Evolutionary conservation across 2,888 invertebrate genomes (phyloP).

Genomic region (Candidula unifasciata): DNA sequence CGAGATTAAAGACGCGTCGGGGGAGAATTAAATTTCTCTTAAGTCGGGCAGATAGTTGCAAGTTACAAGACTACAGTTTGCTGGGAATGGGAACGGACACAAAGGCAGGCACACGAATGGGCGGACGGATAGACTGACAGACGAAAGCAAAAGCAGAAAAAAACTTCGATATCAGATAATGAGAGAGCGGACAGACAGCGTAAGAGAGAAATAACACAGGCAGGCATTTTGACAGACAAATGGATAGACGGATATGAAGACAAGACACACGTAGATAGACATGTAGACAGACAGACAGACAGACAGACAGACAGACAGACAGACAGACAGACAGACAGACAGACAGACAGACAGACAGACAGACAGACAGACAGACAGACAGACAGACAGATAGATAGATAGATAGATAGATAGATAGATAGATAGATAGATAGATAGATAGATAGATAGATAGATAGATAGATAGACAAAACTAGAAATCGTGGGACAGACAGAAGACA

Average conservation of each 20-base stretch:
- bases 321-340: not conserved
- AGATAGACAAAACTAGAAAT: not conserved
- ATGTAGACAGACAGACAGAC: not conserved
- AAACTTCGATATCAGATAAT: too few relatives aligned
- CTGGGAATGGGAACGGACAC: not conserved
- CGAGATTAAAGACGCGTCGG: not conserved
- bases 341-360: not conserved
- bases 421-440: conserved; percentile 1
- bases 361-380: not conserved
- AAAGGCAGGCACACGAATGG: too few relatives aligned
- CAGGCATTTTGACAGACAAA: too few relatives aligned
- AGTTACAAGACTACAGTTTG: not conserved
- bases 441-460: not conserved
- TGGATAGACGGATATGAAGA: not conserved
- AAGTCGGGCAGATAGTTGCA: not conserved
- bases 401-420: not conserved
- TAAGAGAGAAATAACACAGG: too few relatives aligned
- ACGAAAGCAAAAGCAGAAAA: too few relatives aligned
- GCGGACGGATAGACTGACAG: not conserved
- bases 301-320: not conserved
- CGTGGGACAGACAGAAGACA: not conserved
- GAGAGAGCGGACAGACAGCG: too few relatives aligned
- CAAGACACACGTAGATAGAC: not conserved
- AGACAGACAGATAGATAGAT: not conserved
- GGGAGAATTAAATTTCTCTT: not conserved